phyloP scores from a whole-genome alignment of 2,113 vertebrate species.

The Plecturocebus donacophilus region DNA sequence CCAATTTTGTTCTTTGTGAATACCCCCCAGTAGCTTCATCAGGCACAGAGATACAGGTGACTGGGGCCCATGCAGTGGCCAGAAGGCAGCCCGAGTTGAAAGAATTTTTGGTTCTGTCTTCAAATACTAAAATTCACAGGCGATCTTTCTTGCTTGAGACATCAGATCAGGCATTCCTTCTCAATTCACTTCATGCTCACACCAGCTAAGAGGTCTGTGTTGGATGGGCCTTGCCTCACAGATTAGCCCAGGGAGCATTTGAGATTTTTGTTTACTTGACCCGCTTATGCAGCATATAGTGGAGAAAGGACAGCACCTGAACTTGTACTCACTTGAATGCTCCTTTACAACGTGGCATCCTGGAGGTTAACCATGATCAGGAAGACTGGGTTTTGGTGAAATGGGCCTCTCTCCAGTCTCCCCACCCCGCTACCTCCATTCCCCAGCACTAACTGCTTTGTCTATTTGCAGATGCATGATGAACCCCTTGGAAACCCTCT shows the following conservation, averaged over 20 bases:
- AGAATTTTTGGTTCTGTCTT: neutral
- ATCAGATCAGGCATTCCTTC: neutral
- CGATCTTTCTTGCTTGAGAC: neutral
- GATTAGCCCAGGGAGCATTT: neutral
- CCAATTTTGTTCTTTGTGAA: neutral
- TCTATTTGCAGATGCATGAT: constrained; percentile 36
- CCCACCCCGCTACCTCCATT: too few species aligned
- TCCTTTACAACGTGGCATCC: neutral
- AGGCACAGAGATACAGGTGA: neutral
- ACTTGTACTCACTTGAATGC: neutral
- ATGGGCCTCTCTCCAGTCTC: neutral
- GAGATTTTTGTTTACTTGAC: neutral
- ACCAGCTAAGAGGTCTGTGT: too few species aligned
- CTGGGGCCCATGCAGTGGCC: neutral
- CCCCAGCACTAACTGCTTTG: neutral
- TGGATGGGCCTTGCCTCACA: neutral
- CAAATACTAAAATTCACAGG: neutral
- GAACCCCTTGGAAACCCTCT: constrained; percentile 22
- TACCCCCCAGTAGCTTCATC: too few species aligned
- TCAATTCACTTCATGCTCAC: neutral
- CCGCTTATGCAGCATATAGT: neutral
- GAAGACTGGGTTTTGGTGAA: neutral
- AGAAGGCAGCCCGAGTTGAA: neutral
- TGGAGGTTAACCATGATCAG: neutral
- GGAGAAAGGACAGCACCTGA: neutral